Evolutionary conservation across 2,797 vertebrate species (phyloP).

Genomic region (Oreonectes daqikongensis): DNA sequence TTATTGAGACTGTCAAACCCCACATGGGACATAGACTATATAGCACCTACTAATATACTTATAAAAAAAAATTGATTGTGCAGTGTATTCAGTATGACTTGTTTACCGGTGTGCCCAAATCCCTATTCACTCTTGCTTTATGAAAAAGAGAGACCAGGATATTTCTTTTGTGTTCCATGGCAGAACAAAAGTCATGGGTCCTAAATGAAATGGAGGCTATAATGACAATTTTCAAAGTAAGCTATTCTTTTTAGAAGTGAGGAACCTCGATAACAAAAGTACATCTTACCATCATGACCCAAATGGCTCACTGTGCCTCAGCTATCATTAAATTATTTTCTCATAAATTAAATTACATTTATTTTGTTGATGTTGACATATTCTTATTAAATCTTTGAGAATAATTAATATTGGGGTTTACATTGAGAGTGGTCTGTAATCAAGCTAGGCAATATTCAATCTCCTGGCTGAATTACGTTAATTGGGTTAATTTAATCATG

Average conservation of each 20-base stretch:
- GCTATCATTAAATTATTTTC: neutral
- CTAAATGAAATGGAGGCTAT: neutral
- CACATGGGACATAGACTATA: neutral
- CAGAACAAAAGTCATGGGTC: neutral
- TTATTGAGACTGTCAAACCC: neutral
- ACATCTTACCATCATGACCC: neutral
- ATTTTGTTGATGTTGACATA: too few relatives aligned
- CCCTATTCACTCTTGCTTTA: neutral
- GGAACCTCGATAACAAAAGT: neutral
- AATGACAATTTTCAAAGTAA: neutral
- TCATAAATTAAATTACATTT: too few relatives aligned
- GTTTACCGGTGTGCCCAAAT: neutral
- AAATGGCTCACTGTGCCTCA: neutral
- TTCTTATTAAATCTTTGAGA: neutral
- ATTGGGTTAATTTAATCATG: conserved; percentile 3
- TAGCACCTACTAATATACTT: neutral
- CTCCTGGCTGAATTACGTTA: neutral
- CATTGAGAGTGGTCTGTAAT: neutral
- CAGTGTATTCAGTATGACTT: neutral
- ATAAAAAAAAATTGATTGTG: neutral
- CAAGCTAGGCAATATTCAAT: neutral
- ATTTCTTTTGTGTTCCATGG: neutral
- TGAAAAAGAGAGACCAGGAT: neutral
- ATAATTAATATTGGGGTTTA: neutral
- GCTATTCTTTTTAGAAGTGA: neutral